phyloP scores from a whole-genome alignment of 2,888 invertebrate species.

The Elmis aenea region DNA sequence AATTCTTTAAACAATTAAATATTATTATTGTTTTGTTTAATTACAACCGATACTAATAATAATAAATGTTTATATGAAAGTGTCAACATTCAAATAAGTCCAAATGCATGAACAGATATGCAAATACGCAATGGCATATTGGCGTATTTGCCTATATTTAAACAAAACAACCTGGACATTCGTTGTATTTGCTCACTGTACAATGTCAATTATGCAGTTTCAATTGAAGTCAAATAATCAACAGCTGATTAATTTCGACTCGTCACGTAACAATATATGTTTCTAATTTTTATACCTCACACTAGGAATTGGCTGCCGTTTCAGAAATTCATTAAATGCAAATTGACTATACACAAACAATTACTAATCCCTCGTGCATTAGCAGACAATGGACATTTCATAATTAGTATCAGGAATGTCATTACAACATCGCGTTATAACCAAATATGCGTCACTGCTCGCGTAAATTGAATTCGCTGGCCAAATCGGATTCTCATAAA shows the following conservation, averaged over 20 bases:
- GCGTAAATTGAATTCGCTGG: conserved; percentile 43
- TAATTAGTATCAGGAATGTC: conserved; percentile 46
- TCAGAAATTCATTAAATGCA: conserved; percentile 41
- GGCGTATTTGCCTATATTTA: too few species aligned
- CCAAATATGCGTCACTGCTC: conserved; percentile 40
- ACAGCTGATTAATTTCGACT: not conserved
- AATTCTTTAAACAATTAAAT: too few species aligned
- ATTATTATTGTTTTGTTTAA: too few species aligned
- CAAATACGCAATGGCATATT: too few species aligned
- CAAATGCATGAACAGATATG: too few species aligned
- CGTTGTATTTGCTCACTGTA: too few species aligned
- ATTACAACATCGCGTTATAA: conserved; percentile 40
- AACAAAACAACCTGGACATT: too few species aligned
- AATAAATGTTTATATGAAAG: too few species aligned
- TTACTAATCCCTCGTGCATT: conserved; percentile 44
- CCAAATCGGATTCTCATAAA: conserved; percentile 6
- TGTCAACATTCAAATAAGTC: too few species aligned
- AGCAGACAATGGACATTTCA: conserved; percentile 45
- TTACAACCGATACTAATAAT: too few species aligned
- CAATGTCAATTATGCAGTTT: too few species aligned
- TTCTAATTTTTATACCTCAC: not conserved
- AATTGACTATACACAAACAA: conserved; percentile 49
- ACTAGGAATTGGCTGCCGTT: not conserved
- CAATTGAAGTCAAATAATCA: too few species aligned
- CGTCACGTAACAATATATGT: not conserved